Evolutionary conservation across 2,888 invertebrate species (phyloP), one percentile per base, ranked within the genome.

Genomic region (Eupithecia centaureata): DNA sequence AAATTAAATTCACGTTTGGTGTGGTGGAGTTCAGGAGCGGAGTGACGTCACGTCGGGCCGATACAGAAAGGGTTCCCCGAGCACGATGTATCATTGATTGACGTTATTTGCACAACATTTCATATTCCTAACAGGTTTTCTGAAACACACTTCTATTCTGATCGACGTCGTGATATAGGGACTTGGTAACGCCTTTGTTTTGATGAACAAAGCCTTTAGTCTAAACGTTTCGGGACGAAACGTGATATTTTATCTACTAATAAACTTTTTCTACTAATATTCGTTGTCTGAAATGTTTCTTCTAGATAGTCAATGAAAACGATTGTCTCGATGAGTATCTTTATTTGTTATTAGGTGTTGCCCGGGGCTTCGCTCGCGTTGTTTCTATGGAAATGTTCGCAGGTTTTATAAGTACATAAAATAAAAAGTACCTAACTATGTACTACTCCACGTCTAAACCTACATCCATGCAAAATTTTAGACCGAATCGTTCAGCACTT

Each of bases 111-210:
- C 66, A 54, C 66, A 64, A 58, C 25, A 69, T 70, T 65, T 72
- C 72, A 74, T 74, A 75, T 72, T 63, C 70, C 57, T 75, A 75
- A 75, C 73, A 70, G 74, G 61, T 54, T 62, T 67, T 61, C 71
- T 71, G 66, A 62, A 67, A 70, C 54, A 61, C 33, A 66, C 5
- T 28, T 54, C 62, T 60, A 60, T 60, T 51, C 57, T 30, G 58
- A 65, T 58, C 60, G 35, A 47, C 33, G 54, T 57, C 32, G 51
- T 35, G 57, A 63, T 63, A 57, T 7, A 30, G 30, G 18, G 22
- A 22, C 38, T 13, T 18, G n/a, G 57, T n/a, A 52, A 52, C 52
- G 7, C 8, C 30, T 28, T 30, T 56, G 12, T 22, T 1, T 47
- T 4, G 10, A 22, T 2, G 10, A 0, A 47, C 42, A 18, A 12